Conservation (phyloP, 2,113 vertebrate species). For the Egretta garzetta region DNA sequence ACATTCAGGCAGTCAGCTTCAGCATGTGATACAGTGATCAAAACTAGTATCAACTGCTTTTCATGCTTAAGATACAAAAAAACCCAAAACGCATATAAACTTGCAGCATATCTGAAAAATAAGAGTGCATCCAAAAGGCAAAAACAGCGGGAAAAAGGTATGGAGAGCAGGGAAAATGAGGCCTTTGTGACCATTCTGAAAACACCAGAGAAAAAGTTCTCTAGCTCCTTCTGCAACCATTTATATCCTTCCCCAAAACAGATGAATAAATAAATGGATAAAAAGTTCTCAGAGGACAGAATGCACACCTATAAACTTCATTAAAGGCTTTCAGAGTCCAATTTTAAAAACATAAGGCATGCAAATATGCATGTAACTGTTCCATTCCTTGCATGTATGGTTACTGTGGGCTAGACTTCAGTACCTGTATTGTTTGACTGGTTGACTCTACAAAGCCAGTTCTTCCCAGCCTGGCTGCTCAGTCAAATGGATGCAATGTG, state of each 20-base stretch:
- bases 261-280: neutral
- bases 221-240: neutral
- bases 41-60: neutral
- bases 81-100: neutral
- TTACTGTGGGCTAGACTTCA: neutral
- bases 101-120: neutral
- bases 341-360: neutral
- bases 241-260: neutral
- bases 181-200: neutral
- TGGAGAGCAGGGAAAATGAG: neutral
- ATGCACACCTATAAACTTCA: neutral
- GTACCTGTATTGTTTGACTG: neutral
- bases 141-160: neutral
- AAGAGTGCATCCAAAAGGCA: neutral
- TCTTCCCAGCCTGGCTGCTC: neutral
- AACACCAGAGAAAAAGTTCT: neutral
- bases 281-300: neutral
- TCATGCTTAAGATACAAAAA: neutral
- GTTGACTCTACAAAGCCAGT: neutral
- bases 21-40: neutral
- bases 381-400: neutral
- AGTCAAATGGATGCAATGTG: neutral
- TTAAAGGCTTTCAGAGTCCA: neutral
- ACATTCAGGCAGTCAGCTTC: neutral
- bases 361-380: neutral